Conservation (phyloP, 2,888 invertebrate genomes). For the Xiphydria camelus region DNA sequence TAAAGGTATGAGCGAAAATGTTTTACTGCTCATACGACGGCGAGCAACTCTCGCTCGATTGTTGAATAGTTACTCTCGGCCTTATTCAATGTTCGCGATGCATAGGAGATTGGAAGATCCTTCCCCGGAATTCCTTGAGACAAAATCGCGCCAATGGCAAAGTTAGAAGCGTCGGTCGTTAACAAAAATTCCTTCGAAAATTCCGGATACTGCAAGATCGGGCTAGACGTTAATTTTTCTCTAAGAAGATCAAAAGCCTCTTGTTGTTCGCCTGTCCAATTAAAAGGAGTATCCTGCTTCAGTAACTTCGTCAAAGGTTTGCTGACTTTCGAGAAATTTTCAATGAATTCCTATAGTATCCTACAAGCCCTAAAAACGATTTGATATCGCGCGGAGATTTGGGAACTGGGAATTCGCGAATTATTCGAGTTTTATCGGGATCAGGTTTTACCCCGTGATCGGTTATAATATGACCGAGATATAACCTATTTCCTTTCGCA, state of each 20-base stretch:
- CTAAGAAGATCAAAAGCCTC: slow-evolving; percentile 16
- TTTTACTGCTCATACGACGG: too few relatives aligned
- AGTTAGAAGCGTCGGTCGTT: slow-evolving; percentile 46
- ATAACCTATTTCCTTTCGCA: slow-evolving; percentile 39
- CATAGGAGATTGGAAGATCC: slow-evolving; percentile 45
- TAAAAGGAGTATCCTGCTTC: slow-evolving; percentile 27
- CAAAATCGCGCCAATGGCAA: slow-evolving; percentile 35
- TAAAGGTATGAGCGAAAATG: slow-evolving; percentile 31
- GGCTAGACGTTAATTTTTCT: slow-evolving; percentile 4
- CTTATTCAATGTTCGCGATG: slow-evolving; percentile 40
- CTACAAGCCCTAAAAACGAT: slow-evolving; percentile 38
- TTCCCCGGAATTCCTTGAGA: slow-evolving; percentile 37
- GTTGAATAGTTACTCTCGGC: too few relatives aligned
- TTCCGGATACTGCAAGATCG: slow-evolving; percentile 36
- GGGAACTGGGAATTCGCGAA: slow-evolving; percentile 26
- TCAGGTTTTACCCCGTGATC: slow-evolving; percentile 34
- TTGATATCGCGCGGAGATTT: slow-evolving; percentile 25
- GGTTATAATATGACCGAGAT: slow-evolving; percentile 32
- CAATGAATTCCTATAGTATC: too few relatives aligned
- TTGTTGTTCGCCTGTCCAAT: slow-evolving; percentile 24
- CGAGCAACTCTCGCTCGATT: too few relatives aligned
- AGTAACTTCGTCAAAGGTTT: slow-evolving; percentile 33
- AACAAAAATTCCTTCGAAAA: slow-evolving; percentile 34
- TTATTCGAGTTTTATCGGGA: slow-evolving; percentile 19
- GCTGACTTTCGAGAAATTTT: slow-evolving; percentile 30